These are phyloP conservation scores for Sitta europaea DNA, from an alignment of 2,113 vertebrate species.

Conservation along the genomic window DNA sequence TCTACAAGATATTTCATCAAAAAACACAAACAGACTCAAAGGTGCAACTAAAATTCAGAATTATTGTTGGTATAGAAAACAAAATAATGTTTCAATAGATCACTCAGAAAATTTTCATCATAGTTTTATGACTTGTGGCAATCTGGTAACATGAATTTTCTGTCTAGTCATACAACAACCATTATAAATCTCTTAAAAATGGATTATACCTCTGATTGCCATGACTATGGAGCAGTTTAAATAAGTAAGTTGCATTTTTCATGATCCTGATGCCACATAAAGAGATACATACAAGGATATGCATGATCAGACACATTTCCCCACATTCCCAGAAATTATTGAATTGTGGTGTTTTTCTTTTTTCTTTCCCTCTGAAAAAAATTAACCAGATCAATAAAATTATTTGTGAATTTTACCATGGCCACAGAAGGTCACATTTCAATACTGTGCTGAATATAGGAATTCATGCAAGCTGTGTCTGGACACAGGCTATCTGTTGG, in stretches of 20 bases:
- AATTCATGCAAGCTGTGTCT: not conserved
- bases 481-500: not conserved
- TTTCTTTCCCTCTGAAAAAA: not conserved
- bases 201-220: not conserved
- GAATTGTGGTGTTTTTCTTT: not conserved
- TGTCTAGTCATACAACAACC: not conserved
- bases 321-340: not conserved
- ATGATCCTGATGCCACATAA: not conserved
- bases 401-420: not conserved
- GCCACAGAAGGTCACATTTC: not conserved
- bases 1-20: not conserved
- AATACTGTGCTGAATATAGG: not conserved
- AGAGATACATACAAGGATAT: not conserved
- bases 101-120: not conserved
- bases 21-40: not conserved
- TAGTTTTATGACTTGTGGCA: not conserved
- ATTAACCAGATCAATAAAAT: not conserved
- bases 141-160: not conserved
- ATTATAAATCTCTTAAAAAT: not conserved
- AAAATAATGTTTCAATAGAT: not conserved
- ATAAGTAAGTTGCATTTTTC: not conserved
- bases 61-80: not conserved
- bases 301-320: not conserved
- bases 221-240: not conserved
- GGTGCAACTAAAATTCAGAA: not conserved